Percentiles rank a stretch among this genome's conserved stretches.
These are phyloP conservation scores for Aselliscus stoliczkanus DNA, from an alignment of 2,797 vertebrate genomes.

Conservation along the genomic window DNA sequence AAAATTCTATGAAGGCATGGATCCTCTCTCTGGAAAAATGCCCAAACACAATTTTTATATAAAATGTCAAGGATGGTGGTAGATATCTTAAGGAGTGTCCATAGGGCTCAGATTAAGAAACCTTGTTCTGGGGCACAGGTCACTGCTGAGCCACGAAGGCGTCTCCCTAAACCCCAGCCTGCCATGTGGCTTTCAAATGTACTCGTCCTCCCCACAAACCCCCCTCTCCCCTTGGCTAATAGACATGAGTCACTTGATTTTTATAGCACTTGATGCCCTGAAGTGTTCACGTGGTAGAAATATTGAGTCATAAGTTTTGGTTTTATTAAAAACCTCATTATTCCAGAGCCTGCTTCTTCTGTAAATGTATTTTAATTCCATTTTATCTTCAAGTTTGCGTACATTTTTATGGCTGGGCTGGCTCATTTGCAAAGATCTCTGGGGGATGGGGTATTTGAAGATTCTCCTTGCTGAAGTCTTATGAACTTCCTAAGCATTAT, in stretches of 20 bases:
- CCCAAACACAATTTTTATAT: neutral
- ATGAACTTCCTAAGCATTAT: neutral
- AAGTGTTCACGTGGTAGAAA: constrained; percentile 11
- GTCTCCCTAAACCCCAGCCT: neutral
- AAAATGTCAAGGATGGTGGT: neutral
- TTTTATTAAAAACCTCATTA: constrained; percentile 33
- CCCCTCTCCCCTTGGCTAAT: neutral
- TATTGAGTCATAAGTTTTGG: constrained; percentile 37
- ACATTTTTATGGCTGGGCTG: neutral
- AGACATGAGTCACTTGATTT: neutral
- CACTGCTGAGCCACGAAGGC: neutral
- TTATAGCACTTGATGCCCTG: neutral
- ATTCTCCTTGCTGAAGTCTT: neutral
- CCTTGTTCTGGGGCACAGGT: neutral
- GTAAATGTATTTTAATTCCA: neutral
- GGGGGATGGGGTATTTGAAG: neutral
- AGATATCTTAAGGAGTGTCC: neutral
- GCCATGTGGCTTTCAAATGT: neutral
- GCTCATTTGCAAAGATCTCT: neutral
- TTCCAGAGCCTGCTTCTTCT: constrained; percentile 31
- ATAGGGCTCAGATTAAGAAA: neutral
- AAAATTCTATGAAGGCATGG: neutral
- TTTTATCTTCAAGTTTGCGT: neutral
- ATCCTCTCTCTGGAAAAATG: neutral
- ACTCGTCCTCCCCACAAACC: neutral